These are phyloP conservation scores for Pterostichus niger DNA, from an alignment of 2,888 invertebrate species.

Conservation along the genomic window DNA sequence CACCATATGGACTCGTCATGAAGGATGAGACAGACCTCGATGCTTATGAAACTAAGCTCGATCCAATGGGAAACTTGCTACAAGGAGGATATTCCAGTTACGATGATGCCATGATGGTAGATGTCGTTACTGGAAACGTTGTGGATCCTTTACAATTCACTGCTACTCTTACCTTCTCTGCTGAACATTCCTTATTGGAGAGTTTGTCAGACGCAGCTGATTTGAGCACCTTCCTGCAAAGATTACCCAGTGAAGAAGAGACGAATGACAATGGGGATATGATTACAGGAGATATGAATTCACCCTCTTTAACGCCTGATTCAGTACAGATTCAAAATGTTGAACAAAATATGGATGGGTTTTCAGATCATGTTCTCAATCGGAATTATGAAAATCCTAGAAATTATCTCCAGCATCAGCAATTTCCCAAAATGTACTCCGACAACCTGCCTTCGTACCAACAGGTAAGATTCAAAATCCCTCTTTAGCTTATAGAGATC, in stretches of 20 bases:
- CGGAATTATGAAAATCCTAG: slow-evolving; percentile 74
- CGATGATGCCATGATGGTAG: slow-evolving; percentile 91
- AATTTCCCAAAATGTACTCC: slow-evolving; percentile 75
- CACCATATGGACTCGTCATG: slow-evolving; percentile 88
- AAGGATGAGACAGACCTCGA: slow-evolving; percentile 90
- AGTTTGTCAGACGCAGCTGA: slow-evolving; percentile 90
- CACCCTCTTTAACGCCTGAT: slow-evolving; percentile 86
- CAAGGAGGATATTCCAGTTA: slow-evolving; percentile 82
- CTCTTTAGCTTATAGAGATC: too few species aligned
- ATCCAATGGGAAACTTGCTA: slow-evolving; percentile 82
- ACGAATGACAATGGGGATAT: slow-evolving; percentile 83
- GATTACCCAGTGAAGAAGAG: slow-evolving; percentile 81
- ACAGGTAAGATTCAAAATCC: slow-evolving; percentile 65
- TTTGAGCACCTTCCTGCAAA: slow-evolving; percentile 86
- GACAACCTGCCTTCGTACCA: slow-evolving; percentile 75
- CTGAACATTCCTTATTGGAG: slow-evolving; percentile 88
- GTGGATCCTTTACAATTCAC: slow-evolving; percentile 91
- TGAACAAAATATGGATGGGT: slow-evolving; percentile 83
- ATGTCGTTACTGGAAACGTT: slow-evolving; percentile 86
- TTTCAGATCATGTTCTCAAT: slow-evolving; percentile 86
- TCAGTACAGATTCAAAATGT: slow-evolving; percentile 78
- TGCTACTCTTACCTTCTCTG: slow-evolving; percentile 89
- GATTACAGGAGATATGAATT: slow-evolving; percentile 84
- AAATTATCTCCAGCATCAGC: slow-evolving; percentile 67
- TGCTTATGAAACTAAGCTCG: slow-evolving; percentile 86